phyloP scores from a whole-genome alignment of 2,888 invertebrate species.

The Cosmia trapezina region DNA sequence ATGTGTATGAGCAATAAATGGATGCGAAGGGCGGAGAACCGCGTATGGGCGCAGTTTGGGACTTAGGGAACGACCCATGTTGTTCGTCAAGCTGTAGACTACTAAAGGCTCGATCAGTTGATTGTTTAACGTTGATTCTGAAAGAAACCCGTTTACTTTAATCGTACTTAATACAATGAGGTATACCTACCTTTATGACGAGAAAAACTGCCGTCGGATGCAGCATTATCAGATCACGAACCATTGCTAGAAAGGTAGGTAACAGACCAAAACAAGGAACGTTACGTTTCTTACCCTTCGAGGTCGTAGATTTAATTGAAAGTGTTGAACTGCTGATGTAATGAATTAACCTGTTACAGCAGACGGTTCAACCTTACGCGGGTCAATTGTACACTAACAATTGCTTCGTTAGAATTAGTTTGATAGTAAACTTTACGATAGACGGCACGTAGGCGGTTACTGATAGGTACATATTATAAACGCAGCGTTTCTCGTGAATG shows the following conservation, averaged over 20 bases:
- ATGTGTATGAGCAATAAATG: neutral
- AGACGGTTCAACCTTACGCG: conserved; percentile 62
- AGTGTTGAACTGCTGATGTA: conserved; percentile 86
- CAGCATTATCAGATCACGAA: neutral
- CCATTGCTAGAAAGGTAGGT: neutral
- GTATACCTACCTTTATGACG: too few relatives aligned
- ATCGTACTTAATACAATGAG: too few relatives aligned
- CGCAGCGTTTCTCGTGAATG: conserved; percentile 35
- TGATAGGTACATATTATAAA: too few relatives aligned
- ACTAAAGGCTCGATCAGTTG: neutral
- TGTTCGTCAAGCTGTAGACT: neutral
- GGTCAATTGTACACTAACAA: conserved; percentile 70
- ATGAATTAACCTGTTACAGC: conserved; percentile 81
- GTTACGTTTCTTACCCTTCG: conserved; percentile 54
- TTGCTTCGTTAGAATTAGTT: conserved; percentile 55
- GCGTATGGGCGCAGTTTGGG: neutral
- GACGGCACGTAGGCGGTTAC: conserved; percentile 54
- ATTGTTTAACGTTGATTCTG: neutral
- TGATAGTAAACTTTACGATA: conserved; percentile 67
- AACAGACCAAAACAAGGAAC: neutral
- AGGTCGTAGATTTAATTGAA: conserved; percentile 76
- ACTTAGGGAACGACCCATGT: neutral
- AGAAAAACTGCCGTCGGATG: neutral
- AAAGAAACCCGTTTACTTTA: too few relatives aligned
- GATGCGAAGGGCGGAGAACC: neutral